A percentile compares a stretch with the other conserved stretches of the same genome.
phyloP scores from a whole-genome alignment of 2,797 vertebrate species.

The Typhlichthys eigenmanni region DNA sequence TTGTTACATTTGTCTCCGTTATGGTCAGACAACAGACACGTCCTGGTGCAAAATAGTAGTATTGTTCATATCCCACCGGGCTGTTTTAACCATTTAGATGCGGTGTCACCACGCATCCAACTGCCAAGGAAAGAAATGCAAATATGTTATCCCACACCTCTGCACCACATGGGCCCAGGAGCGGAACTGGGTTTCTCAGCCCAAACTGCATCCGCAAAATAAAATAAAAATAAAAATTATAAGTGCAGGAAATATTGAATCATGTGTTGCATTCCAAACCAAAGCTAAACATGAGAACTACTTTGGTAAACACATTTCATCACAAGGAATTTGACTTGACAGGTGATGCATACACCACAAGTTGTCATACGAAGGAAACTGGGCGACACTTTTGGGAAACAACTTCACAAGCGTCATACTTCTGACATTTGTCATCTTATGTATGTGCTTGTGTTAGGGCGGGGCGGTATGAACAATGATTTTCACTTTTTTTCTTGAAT shows the following conservation, averaged over 20 bases:
- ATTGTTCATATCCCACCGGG: no score
- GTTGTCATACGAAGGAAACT: neutral
- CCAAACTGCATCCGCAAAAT: neutral
- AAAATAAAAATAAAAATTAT: neutral
- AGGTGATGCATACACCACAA: neutral
- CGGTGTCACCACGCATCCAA: no score
- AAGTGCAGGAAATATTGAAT: neutral
- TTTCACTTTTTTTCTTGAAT: no score
- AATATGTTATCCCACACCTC: no score
- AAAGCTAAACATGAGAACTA: neutral
- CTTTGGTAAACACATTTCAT: neutral
- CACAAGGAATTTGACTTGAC: neutral
- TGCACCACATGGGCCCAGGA: neutral
- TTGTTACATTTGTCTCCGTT: neutral
- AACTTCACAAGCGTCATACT: slow-evolving; percentile 11
- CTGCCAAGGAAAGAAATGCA: no score
- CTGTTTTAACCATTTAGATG: no score
- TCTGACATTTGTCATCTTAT: no score
- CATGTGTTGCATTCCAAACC: neutral
- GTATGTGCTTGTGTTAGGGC: no score
- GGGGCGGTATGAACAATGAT: no score
- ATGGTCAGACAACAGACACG: neutral
- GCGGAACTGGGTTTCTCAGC: neutral
- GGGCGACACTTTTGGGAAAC: neutral
- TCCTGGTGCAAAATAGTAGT: no score